Base-by-base conservation (phyloP, 53 echinoderm and acorn worm species). In the Zoroaster sp. region DNA sequence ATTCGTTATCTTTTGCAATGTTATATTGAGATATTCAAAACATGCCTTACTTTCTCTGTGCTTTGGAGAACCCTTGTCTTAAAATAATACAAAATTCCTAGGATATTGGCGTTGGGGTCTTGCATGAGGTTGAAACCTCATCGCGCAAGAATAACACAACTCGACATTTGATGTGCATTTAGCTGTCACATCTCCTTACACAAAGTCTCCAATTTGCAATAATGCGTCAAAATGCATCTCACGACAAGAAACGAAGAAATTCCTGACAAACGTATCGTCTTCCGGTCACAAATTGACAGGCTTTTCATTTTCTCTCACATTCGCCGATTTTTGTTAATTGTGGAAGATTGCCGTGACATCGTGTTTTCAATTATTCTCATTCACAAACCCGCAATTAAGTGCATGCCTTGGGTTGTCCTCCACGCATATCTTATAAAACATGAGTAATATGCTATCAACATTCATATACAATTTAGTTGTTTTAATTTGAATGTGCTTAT, bases 151-250 rank as follows among this genome's bases (percentile, higher is more conserved):
- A 85, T 49, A 85, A 85, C 85, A 85, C 5, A 83, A 83, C 43
- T 83, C 44, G 83, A 85, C 47, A 85, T 69, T 71, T 47, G 72
- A 34, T 67, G 79, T 32, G 68, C 83, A 83, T 83, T 85, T 47
- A 41, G 20, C 71, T 85, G 85, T 85, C 85, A 85, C 70, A 17
- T 41, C 31, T 21, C 20, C 25, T 83, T 68, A 68, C 21, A 42
- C 44, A 66, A 33, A 41, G 15, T 1, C 6, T 66, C 82, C 82
- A 82, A 82, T 82, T 68, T 66, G 8, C 42, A 15, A 30, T 40
- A 42, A 33, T 30, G 82, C 44, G 67, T 43, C 42, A 82, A 82
- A 67, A 67, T 17, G 5, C 12, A 4, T 23, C 46, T 5, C 35
- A 35, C 13, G 18, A 82, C 67, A 66, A 34, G 41, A 28, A 33